Base-by-base conservation (phyloP, 2,888 invertebrate genomes). In the Diaperis boleti region DNA sequence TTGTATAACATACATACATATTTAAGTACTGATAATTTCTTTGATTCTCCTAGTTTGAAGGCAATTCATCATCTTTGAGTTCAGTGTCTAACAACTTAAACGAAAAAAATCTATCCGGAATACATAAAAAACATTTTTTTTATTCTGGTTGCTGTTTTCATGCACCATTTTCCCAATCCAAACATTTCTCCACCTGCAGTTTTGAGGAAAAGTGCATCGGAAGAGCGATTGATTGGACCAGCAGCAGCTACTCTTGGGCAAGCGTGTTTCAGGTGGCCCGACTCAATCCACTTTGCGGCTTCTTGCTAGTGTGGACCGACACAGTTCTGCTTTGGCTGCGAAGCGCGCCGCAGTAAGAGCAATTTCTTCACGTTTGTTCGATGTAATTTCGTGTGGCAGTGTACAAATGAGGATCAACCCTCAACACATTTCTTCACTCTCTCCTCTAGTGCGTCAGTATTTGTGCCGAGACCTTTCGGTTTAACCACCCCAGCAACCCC, bases 261-360 rank as follows among this genome's bases (percentile, higher is more conserved):
- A 56, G 56, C 56, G 56, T 56, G 45, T 56, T 56, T 56, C 56
- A 56, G 55, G 42, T 42, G 55, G 22, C 42, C 54, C 55, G 42
- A 55, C 56, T 45, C 56, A 45, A 56, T 56, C 45, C 56, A 56
- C 44, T 45, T 56, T 56, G 56, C 56, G 45, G 45, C 56, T 56
- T 56, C 35, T 56, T 55, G 55, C 56, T 39, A n/a, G 15, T 11
- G 42, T 15, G 5, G 42, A 42, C 22, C 56, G 56, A 56, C 56
- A 56, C 56, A 56, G 56, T 56, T 56, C 56, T 56, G 22, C 29
- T 20, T 56, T 45, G 45, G 45, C 56, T 20, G 56, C 45, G 56
- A 8, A 55, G 37, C 42, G 55, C 42, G 55, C 31, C 31, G 52
- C 10, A 20, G 8, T 31, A 15, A 15, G 1, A 15, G 15, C 10